Conservation (phyloP, 2,113 vertebrate species). For the Grammomys surdaster region DNA sequence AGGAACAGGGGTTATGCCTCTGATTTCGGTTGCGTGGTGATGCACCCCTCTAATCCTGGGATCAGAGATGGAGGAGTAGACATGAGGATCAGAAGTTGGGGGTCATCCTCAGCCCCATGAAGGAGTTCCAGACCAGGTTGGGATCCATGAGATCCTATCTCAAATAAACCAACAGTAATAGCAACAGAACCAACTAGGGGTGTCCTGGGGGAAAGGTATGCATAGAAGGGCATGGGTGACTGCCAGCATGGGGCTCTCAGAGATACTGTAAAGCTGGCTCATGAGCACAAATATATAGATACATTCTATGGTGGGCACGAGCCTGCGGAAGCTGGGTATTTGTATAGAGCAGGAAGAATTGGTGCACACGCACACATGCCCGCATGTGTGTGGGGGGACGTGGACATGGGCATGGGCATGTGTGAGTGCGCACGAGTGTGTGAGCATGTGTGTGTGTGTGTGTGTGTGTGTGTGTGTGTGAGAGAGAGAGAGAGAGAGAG, state of each 20-base stretch:
- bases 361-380: rapidly evolving
- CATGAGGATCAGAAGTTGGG: not conserved
- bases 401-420: too few species aligned
- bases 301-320: not conserved
- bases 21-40: not conserved
- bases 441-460: rapidly evolving
- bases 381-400: too few species aligned
- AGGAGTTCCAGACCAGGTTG: not conserved
- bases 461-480: too few species aligned
- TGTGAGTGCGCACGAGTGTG: too few species aligned
- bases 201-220: not conserved
- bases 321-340: not conserved
- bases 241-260: not conserved
- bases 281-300: not conserved
- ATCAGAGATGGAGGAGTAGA: not conserved
- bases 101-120: not conserved
- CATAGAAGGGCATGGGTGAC: not conserved
- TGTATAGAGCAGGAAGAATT: rapidly evolving
- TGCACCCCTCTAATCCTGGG: not conserved
- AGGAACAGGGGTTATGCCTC: not conserved
- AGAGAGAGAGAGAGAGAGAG: too few species aligned
- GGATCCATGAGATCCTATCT: not conserved
- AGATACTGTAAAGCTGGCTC: not conserved
- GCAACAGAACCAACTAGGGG: not conserved
- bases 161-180: not conserved